phyloP scores from a whole-genome alignment of 2,888 invertebrate genomes.

The Drosophila hamatofila region DNA sequence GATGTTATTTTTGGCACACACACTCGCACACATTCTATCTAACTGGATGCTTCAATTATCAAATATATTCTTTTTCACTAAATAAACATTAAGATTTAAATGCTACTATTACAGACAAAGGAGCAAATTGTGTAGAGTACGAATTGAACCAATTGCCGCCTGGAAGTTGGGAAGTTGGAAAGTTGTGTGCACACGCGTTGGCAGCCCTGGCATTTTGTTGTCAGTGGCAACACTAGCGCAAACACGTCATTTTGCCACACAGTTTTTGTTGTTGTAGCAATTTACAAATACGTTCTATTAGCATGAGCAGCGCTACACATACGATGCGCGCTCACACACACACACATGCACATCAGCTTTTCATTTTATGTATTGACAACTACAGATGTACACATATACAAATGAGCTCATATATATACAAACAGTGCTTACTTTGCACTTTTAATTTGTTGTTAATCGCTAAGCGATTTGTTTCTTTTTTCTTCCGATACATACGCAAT shows the following conservation, averaged over 20 bases:
- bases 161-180: conserved; percentile 14
- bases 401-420: conserved; percentile 20
- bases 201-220: conserved; percentile 70
- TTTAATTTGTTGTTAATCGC: conserved; percentile 57
- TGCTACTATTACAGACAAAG: neutral
- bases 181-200: conserved; percentile 45
- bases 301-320: conserved; percentile 41
- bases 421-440: conserved; percentile 57
- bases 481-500: conserved; percentile 56
- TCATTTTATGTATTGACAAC: conserved; percentile 16
- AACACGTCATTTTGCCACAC: conserved; percentile 76
- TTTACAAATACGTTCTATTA: conserved; percentile 64
- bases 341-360: conserved; percentile 8
- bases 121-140: neutral
- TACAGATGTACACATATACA: conserved; percentile 6
- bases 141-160: conserved; percentile 32
- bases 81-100: no score
- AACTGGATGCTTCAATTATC: conserved; percentile 1
- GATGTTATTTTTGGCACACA: conserved; percentile 58
- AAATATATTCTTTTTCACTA: neutral
- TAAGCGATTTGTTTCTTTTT: conserved; percentile 52
- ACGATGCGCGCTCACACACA: conserved; percentile 38
- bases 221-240: conserved; percentile 79
- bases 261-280: conserved; percentile 61
- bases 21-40: neutral